Evolutionary conservation across 2,797 vertebrate genomes (phyloP), one percentile per base, ranked within the genome.

Genomic region (Crenichthys baileyi): DNA sequence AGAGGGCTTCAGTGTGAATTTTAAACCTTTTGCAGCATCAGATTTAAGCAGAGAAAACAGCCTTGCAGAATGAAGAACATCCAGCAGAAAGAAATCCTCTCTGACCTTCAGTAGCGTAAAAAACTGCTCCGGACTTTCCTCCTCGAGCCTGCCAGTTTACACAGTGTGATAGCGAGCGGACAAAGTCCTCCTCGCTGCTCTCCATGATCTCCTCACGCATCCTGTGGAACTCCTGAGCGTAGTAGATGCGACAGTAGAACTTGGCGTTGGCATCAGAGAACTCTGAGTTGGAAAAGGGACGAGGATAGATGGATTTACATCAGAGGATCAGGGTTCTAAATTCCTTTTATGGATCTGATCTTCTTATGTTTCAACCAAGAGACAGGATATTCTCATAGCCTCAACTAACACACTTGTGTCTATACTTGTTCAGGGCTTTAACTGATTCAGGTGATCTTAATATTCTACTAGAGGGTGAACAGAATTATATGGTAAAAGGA

Each of bases 161-260:
- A 0, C 98, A 99, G 91, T 98, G 98, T 2, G 98, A 98, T 12
- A 99, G 96, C 0, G 98, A 99, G 31, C 96, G 96, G 75, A 99
- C 96, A 26, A 99, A 99, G 81, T 99, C 97, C n/a, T 99, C 98
- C 77, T 99, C 97, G 0, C 93, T 95, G 93, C 97, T 99, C 90
- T 97, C 98, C 94, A 99, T 94, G 86, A 99, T 98, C 86, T 97
- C 97, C 73, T 97, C 97, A 0, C 98, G 96, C 98, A 99, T 99
- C 91, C 96, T 97, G 83, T 99, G 98, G 81, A 99, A 99, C 88
- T 99, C 98, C 72, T 97, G 96, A 0, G 98, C 98, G 0, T 99
- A 99, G 94, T 99, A 99, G 88, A 99, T 97, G 1, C 98, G 97
- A 80, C 98, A 99, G 93, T 99, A 99, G 88, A 99, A 99, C 92